These are phyloP conservation scores for Megaceryle torquata DNA, from an alignment of 2,113 vertebrate species.

Conservation along the genomic window DNA sequence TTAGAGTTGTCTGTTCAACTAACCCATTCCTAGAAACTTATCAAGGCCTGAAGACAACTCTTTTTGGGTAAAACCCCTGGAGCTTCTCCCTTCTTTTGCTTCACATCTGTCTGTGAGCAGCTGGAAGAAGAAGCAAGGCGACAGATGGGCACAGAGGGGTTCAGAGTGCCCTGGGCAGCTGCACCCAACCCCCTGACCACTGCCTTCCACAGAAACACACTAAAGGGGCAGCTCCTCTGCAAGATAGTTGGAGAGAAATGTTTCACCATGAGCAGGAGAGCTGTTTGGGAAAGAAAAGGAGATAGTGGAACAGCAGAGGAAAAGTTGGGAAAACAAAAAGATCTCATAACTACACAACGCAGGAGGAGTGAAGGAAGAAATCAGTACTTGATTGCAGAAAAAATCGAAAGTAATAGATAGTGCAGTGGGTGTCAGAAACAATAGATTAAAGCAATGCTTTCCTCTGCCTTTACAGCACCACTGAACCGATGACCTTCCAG, in stretches of 20 bases:
- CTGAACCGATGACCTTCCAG: not conserved
- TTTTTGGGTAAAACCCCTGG: not conserved
- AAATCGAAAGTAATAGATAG: not conserved
- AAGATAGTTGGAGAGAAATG: not conserved
- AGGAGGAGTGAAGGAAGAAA: not conserved
- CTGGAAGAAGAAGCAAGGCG: fast-evolving
- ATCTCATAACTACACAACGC: not conserved
- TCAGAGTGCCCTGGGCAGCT: not conserved
- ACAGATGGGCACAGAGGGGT: fast-evolving
- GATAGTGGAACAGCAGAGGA: not conserved
- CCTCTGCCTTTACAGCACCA: not conserved
- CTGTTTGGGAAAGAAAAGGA: not conserved
- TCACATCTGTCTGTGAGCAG: not conserved
- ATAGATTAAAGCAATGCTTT: not conserved
- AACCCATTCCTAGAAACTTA: not conserved
- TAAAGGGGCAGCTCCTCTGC: not conserved
- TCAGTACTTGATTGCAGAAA: not conserved
- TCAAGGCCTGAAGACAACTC: not conserved
- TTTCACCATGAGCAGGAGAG: fast-evolving
- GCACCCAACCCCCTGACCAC: not conserved
- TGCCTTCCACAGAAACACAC: not conserved
- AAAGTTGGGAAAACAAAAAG: not conserved
- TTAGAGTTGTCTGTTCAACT: not conserved
- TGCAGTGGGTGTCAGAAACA: not conserved
- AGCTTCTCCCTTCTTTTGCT: not conserved